Base-by-base conservation (phyloP, 1,140 invertebrate species). In the Anadara kagoshimensis region DNA sequence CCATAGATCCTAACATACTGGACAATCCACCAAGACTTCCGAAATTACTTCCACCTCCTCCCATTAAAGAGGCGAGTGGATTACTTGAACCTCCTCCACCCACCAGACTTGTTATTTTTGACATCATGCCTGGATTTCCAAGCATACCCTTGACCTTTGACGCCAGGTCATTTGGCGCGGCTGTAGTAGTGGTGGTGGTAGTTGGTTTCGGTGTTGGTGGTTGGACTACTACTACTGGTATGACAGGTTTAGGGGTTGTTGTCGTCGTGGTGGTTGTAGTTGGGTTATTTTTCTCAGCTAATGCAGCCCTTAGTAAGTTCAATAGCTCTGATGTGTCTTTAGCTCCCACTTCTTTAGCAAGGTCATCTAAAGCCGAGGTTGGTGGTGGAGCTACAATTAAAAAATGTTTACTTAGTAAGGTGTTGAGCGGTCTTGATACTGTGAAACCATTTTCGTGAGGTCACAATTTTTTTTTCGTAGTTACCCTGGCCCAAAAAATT, bases 261-360 rank as follows among this genome's bases (percentile, higher is more conserved):
- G 73, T 62, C 1, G 68, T 43, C 1, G 68, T 47, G 8, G 53
- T 12, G 1, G 51, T 36, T 18, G 41, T 41, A 3, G 29, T 43
- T 11, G 67, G 57, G 0, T 61, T 61, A 53, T 53, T 51, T 18
- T 69, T 66, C 5, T 75, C 73, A 44, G 61, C 26, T 36, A 75
- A 62, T 45, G 70, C 70, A 16, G 56, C 62, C 53, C 66, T 70
- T 22, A 75, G 41, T 5, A 75, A 54, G 53, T 65, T 68, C 18
- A 75, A 36, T 10, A 75, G 56, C 61, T 70, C 67, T 26, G 49
- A 41, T 7, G 73, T 68, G n/a, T 64, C 70, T 22, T 75, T 68
- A 7, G 61, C 67, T 11, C 73, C 73, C 20, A 75, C 62, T 66
- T 75, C 73, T 11, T 75, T 75, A 4, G 73, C 67, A 11, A 75